phyloP scores from a whole-genome alignment of 64 coral and sea anemone species.

The Anthopleura sola region DNA sequence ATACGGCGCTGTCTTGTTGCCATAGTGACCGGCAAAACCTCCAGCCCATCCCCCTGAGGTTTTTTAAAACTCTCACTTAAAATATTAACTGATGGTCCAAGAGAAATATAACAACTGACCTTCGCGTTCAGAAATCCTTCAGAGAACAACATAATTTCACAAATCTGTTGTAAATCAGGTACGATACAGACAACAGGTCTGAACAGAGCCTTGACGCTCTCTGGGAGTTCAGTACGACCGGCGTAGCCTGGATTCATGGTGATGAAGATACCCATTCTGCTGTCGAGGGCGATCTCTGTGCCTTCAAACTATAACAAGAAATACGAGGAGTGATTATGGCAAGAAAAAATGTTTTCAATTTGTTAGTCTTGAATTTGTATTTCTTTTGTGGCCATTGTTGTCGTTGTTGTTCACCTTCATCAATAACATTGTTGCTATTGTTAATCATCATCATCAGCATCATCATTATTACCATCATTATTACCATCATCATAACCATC shows the following conservation, averaged over 20 bases:
- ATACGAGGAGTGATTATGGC: not conserved
- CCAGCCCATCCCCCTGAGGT: too few species aligned
- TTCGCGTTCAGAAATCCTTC: conserved; percentile 96
- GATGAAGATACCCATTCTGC: conserved; percentile 96
- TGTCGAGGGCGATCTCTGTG: conserved; percentile 89
- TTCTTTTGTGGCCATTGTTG: not conserved
- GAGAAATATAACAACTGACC: conserved; percentile 30
- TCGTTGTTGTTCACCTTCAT: not conserved
- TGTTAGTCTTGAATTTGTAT: not conserved
- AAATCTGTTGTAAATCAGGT: conserved; percentile 97
- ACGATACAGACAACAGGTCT: conserved; percentile 92
- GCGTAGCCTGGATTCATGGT: conserved; percentile 99
- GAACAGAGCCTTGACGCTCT: conserved; percentile 96
- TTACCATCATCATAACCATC: not conserved
- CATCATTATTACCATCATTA: not conserved
- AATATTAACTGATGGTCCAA: not conserved
- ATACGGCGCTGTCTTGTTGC: too few species aligned
- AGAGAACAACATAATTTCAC: conserved; percentile 99
- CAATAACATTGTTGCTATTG: not conserved
- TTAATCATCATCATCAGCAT: not conserved
- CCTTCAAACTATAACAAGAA: conserved; percentile 86
- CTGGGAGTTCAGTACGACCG: conserved; percentile 93
- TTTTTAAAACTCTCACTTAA: too few species aligned
- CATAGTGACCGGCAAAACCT: too few species aligned
- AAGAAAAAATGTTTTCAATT: not conserved